phyloP scores from a whole-genome alignment of 1,140 invertebrate genomes.

The Plutomurus gul region DNA sequence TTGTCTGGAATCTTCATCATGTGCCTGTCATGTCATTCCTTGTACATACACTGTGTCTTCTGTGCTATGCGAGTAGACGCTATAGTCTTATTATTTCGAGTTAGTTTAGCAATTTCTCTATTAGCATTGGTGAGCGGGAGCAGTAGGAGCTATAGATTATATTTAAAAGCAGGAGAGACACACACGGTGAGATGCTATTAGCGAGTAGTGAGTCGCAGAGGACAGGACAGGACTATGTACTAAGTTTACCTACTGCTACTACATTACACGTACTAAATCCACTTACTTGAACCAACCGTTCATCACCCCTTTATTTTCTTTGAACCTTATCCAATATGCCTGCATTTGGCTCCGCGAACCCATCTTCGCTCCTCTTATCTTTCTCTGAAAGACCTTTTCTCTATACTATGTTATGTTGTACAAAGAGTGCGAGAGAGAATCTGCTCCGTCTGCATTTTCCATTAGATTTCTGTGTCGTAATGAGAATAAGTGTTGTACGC shows the following conservation, averaged over 20 bases:
- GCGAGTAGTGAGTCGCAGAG: too few species aligned
- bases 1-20: conserved; percentile 35
- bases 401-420: neutral
- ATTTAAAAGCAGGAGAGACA: too few species aligned
- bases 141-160: too few species aligned
- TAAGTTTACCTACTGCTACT: neutral
- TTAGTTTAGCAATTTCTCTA: conserved; percentile 7
- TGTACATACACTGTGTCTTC: neutral
- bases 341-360: conserved; percentile 22
- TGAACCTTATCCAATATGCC: conserved; percentile 26
- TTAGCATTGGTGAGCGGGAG: conserved; percentile 4
- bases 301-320: conserved; percentile 26
- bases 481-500: too few species aligned
- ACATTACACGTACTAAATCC: neutral
- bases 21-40: conserved; percentile 17
- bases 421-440: neutral
- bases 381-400: neutral
- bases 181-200: too few species aligned
- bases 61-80: neutral
- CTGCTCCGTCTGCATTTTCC: too few species aligned
- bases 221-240: too few species aligned
- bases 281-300: neutral
- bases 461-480: too few species aligned
- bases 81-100: neutral
- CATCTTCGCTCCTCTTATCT: too few species aligned